Evolutionary conservation across 2,113 vertebrate genomes (phyloP), one percentile per base, ranked within the genome.

Genomic region (Megaceryle torquata): DNA sequence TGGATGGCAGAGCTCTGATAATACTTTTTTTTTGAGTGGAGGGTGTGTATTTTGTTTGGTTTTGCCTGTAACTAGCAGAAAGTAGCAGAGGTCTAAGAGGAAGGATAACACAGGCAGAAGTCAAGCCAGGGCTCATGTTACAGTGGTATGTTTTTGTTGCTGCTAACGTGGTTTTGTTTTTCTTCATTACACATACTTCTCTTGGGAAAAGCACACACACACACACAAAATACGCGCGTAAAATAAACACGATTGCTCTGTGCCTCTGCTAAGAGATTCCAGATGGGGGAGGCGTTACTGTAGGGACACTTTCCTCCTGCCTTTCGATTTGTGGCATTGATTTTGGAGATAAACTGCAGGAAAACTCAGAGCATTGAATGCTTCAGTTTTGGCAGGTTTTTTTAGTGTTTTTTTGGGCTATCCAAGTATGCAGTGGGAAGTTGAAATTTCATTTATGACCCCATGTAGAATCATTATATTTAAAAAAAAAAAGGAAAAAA

Each of bases 151-250:
- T 87, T 96, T 95, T 95, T 94, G 92, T 95, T 96, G 94, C 94
- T 95, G 63, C 90, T 96, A 91, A 94, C 35, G 19, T 95, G 95
- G 88, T 97, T 97, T 95, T 97, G 94, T 92, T 96, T 94, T 97
- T 91, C 71, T 90, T 96, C 86, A 76, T 95, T 92, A 95, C 89
- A 69, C 86, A 72, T 86, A 92, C 65, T 95, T 97, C 89, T 95
- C 87, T 29, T 91, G 94, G 94, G 94, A 92, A 94, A 96, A 93
- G 85, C 50, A 87, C 13, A 54, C 37, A 37, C 37, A 37, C 37
- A 37, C 37, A 37, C 37, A 37, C 37, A 95, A 95, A 95, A 82
- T 57, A 64, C n/a, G 51, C 69, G 72, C 91, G 81, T 93, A 89
- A 91, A 79, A 92, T 89, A 95, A 33, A 91, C 89, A 91, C 43